These are phyloP conservation scores for Nematostella vectensis DNA, from an alignment of 92 coral and sea anemone species.

Conservation along the genomic window DNA sequence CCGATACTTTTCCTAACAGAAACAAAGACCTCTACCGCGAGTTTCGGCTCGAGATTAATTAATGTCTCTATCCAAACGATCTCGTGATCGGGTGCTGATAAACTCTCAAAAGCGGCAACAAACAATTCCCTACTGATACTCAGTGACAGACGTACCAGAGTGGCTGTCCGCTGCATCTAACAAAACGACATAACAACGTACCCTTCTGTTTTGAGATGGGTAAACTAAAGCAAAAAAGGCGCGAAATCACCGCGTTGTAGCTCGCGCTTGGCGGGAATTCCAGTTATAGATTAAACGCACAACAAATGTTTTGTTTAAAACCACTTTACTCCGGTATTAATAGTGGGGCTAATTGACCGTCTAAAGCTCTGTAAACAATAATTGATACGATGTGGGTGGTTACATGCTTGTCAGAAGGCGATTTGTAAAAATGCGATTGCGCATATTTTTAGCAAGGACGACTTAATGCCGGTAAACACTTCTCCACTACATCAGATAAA, in stretches of 20 bases:
- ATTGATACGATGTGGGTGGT: conserved; percentile 88
- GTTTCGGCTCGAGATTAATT: conserved; percentile 73
- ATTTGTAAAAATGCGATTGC: conserved; percentile 61
- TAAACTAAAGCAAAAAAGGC: too few species aligned
- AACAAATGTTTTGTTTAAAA: conserved; percentile 35
- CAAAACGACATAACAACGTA: conserved; percentile 7
- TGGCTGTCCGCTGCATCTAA: conserved; percentile 27
- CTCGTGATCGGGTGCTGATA: conserved; percentile 71
- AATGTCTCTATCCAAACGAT: conserved; percentile 72
- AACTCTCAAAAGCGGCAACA: conserved; percentile 44
- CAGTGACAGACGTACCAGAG: conserved; percentile 43
- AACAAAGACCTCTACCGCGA: conserved; percentile 36
- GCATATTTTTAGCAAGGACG: conserved; percentile 34
- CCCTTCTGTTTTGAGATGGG: conserved; percentile 3
- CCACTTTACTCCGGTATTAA: conserved; percentile 31
- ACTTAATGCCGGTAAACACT: background rate
- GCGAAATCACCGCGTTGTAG: too few species aligned
- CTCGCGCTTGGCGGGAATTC: background rate
- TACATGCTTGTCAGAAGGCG: conserved; percentile 40
- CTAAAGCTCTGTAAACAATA: conserved; percentile 69
- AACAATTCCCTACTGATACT: conserved; percentile 47
- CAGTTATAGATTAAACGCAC: background rate
- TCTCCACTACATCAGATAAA: conserved; percentile 2
- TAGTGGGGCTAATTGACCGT: conserved; percentile 51
- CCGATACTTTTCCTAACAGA: conserved; percentile 47